Conservation (phyloP, 2,113 vertebrate genomes). For the Larimichthys polyactis region DNA sequence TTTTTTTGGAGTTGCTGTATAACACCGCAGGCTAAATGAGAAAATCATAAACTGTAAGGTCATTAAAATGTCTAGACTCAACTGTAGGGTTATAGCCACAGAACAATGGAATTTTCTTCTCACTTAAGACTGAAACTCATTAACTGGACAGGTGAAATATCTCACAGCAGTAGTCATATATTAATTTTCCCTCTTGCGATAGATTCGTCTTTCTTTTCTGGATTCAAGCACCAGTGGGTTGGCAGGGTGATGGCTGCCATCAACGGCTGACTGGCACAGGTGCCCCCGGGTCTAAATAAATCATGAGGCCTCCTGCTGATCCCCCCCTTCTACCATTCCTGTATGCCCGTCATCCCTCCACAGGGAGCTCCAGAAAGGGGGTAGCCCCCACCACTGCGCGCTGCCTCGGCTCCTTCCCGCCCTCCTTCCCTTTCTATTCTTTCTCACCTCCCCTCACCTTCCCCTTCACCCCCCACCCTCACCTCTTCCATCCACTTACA, state of each 20-base stretch:
- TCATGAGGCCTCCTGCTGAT: constrained; percentile 76
- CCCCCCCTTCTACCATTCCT: constrained; percentile 39
- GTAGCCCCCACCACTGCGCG: constrained; percentile 40
- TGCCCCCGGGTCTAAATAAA: constrained; percentile 82
- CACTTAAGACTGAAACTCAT: constrained; percentile 51
- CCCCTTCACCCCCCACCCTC: constrained; percentile 19
- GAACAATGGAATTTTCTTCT: constrained; percentile 49
- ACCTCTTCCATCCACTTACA: constrained; percentile 73
- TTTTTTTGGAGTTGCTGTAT: constrained; percentile 7
- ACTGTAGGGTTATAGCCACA: not conserved
- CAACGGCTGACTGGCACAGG: constrained; percentile 74
- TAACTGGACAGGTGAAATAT: constrained; percentile 56
- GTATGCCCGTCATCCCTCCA: constrained; percentile 64
- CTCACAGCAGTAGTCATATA: constrained; percentile 34
- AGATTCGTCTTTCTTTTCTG: constrained; percentile 47
- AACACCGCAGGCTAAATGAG: not conserved
- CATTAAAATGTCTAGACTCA: constrained; percentile 28
- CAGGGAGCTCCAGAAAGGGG: constrained; percentile 68
- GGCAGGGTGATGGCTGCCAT: constrained; percentile 69
- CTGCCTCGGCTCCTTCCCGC: constrained; percentile 50
- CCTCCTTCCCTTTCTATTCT: constrained; percentile 61
- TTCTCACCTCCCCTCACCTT: constrained; percentile 50
- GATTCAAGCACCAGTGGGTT: constrained; percentile 38
- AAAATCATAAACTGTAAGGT: constrained; percentile 20
- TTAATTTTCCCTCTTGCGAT: constrained; percentile 43